Conservation (phyloP, 2,888 invertebrate species). For the Parnassius glacialis region DNA sequence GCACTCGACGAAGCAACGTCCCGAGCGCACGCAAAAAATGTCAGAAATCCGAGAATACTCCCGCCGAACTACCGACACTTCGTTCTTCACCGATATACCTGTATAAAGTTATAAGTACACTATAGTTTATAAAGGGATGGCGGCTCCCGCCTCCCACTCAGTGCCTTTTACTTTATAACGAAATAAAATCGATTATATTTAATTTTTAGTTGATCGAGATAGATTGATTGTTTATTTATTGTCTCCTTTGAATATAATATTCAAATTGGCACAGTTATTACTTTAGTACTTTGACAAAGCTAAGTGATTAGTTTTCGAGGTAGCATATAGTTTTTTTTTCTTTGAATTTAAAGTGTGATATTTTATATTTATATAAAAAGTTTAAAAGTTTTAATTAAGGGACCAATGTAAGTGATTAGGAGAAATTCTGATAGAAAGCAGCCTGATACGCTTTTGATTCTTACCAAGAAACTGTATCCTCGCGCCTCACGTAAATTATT, state of each 20-base stretch:
- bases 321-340: slow-evolving; percentile 65
- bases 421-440: slow-evolving; percentile 75
- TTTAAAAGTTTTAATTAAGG: slow-evolving; percentile 77
- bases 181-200: slow-evolving; percentile 75
- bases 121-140: slow-evolving; percentile 45
- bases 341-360: slow-evolving; percentile 81
- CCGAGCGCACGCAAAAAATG: slow-evolving; percentile 58
- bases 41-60: slow-evolving; percentile 52
- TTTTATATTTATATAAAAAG: slow-evolving; percentile 81
- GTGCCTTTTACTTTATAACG: slow-evolving; percentile 76
- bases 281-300: slow-evolving; percentile 78
- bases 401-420: slow-evolving; percentile 79
- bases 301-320: slow-evolving; percentile 73
- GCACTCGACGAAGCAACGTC: slow-evolving; percentile 48
- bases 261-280: slow-evolving; percentile 78
- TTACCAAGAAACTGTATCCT: slow-evolving; percentile 67
- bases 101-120: slow-evolving; percentile 55
- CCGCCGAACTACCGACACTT: slow-evolving; percentile 64
- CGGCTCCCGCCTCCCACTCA: slow-evolving; percentile 44
- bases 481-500: slow-evolving; percentile 55
- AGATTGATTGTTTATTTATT: slow-evolving; percentile 81
- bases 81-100: slow-evolving; percentile 48
- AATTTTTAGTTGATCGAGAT: slow-evolving; percentile 78
- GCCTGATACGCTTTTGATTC: slow-evolving; percentile 59
- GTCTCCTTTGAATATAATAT: slow-evolving; percentile 74